Base-by-base conservation (phyloP, 1,140 invertebrate genomes). In the Telenomus remus region DNA sequence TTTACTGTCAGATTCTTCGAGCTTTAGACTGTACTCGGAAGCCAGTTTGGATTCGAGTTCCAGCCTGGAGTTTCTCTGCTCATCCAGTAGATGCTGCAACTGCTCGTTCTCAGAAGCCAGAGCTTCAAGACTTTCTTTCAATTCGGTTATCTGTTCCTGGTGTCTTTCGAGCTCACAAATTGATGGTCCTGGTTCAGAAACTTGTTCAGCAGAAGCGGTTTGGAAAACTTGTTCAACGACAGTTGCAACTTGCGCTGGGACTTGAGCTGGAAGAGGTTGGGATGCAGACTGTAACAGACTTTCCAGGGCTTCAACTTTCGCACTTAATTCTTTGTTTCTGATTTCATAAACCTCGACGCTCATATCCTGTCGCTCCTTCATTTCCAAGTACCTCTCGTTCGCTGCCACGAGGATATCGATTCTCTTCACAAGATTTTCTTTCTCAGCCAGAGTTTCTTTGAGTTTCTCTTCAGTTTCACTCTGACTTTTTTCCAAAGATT, bases 301-400 rank as follows among this genome's bases (percentile, higher is more conserved):
- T 4, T 89, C 90, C 14, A 92, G 79, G n/a, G 89, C 81, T 65
- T 91, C 87, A 10, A 93, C 74, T 85, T 93, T 92, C 19, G 90
- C 87, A 66, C 86, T 87, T 3, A 92, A 84, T 81, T 93, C 91
- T 71, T 92, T 90, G 78, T 91, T 93, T 78, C 92, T 91, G 19
- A 90, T 91, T 80, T 93, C 91, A 83, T 92, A 92, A 72, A 93
- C 89, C 72, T 93, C 90, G 0, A 89, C 78, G 10, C 89, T 84
- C 66, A 92, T 89, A 72, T 95, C 94, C 85, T 94, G 91, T 64
- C 92, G 92, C 82, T 95, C 94, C 86, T 95, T 95, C 84, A 93
- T 91, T 80, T 95, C 93, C 2, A 92, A 83, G 74, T 95, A 90
- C 49, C 91, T 90, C 37, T 95, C 93, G 81, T 95, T 95, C 0